Evolutionary conservation across 2,888 invertebrate genomes (phyloP).

Genomic region (Hermaeophaga mercurialis): DNA sequence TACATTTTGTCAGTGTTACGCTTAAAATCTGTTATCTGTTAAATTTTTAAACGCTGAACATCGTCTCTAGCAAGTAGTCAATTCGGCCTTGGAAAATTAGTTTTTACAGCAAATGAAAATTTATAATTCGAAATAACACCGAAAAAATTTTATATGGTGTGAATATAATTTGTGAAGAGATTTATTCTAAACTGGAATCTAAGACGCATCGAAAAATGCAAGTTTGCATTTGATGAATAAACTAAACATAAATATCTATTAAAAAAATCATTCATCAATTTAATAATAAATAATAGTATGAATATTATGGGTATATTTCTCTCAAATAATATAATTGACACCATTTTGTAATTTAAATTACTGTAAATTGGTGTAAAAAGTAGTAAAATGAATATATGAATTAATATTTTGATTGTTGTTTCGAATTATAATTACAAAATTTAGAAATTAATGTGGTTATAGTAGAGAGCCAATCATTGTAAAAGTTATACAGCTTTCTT

Average conservation of each 20-base stretch:
- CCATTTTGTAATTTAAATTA: background rate
- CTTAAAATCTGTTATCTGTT: slow-evolving; percentile 34
- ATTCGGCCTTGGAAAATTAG: slow-evolving; percentile 48
- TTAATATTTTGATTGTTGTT: slow-evolving; percentile 1
- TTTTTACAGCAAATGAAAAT: slow-evolving; percentile 12
- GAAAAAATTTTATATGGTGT: background rate
- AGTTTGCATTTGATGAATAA: too few relatives aligned
- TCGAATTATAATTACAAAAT: slow-evolving; percentile 2
- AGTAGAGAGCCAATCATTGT: slow-evolving; percentile 25
- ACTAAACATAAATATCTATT: too few relatives aligned
- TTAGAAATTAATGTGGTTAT: slow-evolving; percentile 8
- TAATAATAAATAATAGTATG: too few relatives aligned
- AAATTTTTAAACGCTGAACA: slow-evolving; percentile 35
- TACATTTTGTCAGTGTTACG: slow-evolving; percentile 27
- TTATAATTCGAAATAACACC: slow-evolving; percentile 14
- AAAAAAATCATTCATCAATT: too few relatives aligned
- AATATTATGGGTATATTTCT: too few relatives aligned
- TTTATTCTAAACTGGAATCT: too few relatives aligned
- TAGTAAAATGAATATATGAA: slow-evolving; percentile 3
- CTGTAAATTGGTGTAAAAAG: slow-evolving; percentile 10
- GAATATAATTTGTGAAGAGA: background rate
- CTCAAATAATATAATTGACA: background rate
- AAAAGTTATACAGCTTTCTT: slow-evolving; percentile 11
- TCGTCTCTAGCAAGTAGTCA: slow-evolving; percentile 54
- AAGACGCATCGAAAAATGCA: too few relatives aligned